These are phyloP conservation scores for Megaceryle alcyon DNA, from an alignment of 2,797 vertebrate genomes.

Conservation along the genomic window DNA sequence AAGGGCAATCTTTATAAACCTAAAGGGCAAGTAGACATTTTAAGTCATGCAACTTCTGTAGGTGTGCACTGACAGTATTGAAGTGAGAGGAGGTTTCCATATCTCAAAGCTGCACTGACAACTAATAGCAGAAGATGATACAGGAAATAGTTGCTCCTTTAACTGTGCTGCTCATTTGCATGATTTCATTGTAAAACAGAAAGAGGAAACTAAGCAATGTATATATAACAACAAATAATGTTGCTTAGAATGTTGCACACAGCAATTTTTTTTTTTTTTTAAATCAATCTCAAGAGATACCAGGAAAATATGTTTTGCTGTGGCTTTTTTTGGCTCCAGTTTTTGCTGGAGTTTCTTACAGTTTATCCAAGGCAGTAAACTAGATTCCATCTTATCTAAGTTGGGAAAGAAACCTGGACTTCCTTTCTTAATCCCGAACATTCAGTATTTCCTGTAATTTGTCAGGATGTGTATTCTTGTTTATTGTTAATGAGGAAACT, in stretches of 20 bases:
- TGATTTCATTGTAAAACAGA: background rate
- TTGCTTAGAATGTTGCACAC: accelerated
- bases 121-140: background rate
- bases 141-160: background rate
- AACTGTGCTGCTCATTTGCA: background rate
- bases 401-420: background rate
- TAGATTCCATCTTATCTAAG: background rate
- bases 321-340: background rate
- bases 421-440: background rate
- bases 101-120: background rate
- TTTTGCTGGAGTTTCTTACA: background rate
- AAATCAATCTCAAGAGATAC: background rate
- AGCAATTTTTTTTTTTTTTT: background rate
- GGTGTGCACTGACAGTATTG: background rate
- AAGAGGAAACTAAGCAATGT: background rate
- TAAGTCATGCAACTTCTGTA: background rate
- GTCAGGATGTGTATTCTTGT: background rate
- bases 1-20: background rate
- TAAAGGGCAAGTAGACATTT: background rate
- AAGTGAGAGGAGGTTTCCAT: background rate
- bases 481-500: conserved; percentile 6
- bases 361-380: background rate
- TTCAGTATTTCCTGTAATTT: background rate
- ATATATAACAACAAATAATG: background rate
- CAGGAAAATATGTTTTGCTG: background rate